phyloP scores from a whole-genome alignment of 2,797 vertebrate species.

The Dryobates pubescens region DNA sequence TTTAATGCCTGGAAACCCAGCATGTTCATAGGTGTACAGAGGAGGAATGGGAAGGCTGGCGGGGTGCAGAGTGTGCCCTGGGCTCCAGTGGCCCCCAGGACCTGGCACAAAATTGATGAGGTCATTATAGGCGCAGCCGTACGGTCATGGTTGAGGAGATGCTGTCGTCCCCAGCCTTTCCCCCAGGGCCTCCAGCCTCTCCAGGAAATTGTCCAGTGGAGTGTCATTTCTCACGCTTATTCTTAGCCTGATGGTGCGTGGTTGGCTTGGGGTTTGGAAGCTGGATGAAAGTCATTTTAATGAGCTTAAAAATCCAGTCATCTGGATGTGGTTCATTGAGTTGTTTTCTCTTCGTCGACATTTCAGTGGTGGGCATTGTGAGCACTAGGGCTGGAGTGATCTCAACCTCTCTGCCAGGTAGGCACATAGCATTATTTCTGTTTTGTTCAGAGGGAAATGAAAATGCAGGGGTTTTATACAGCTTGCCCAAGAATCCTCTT shows the following conservation, averaged over 20 bases:
- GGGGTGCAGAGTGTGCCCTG: not conserved
- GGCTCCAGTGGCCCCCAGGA: not conserved
- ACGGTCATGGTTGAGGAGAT: not conserved
- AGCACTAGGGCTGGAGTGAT: not conserved
- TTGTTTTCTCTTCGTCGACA: not conserved
- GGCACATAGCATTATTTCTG: not conserved
- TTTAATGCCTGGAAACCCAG: not conserved
- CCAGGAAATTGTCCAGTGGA: not conserved
- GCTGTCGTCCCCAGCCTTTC: not conserved
- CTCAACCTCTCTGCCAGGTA: not conserved
- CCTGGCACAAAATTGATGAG: not conserved
- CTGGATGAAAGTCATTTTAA: not conserved
- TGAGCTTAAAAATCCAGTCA: slow-evolving; percentile 24
- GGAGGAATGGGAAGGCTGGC: not conserved
- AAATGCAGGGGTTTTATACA: slow-evolving; percentile 1
- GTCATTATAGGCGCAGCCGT: not conserved
- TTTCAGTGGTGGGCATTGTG: not conserved
- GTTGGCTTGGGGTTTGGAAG: not conserved
- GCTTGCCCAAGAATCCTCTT: not conserved
- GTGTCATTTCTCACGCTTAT: slow-evolving; percentile 40
- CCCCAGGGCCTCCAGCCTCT: not conserved
- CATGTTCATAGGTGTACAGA: accelerated
- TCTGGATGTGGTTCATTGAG: not conserved
- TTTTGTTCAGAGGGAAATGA: slow-evolving; percentile 42
- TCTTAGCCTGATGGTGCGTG: not conserved